phyloP scores from a whole-genome alignment of 2,888 invertebrate species.

The Acronicta aceris region DNA sequence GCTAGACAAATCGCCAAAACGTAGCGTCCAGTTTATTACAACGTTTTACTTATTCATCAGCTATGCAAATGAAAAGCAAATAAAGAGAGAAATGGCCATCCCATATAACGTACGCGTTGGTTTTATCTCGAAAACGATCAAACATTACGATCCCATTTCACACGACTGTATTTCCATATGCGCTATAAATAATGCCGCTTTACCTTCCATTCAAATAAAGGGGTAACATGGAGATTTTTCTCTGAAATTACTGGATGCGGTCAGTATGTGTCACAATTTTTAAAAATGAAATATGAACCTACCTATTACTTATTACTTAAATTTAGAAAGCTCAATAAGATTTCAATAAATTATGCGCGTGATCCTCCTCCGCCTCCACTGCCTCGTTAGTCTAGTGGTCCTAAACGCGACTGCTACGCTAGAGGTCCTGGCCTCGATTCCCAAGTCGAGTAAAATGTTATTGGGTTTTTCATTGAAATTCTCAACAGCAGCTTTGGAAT shows the following conservation, averaged over 20 bases:
- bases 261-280: constrained; percentile 28
- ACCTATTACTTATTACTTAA: no score
- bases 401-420: no score
- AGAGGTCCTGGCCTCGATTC: no score
- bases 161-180: constrained; percentile 76
- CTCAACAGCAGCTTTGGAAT: no score
- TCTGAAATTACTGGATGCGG: constrained; percentile 55
- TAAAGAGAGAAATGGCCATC: constrained; percentile 76
- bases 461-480: no score
- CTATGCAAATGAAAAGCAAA: constrained; percentile 81
- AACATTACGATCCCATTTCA: constrained; percentile 80
- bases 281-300: neutral
- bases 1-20: constrained; percentile 51
- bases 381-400: no score
- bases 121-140: constrained; percentile 81
- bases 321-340: no score
- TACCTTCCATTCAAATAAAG: constrained; percentile 71
- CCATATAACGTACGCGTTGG: constrained; percentile 64
- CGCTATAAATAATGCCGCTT: constrained; percentile 76
- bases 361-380: no score
- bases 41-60: constrained; percentile 73
- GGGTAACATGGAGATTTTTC: constrained; percentile 49
- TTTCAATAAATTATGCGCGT: no score
- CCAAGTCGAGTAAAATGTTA: no score
- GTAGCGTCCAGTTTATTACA: constrained; percentile 65